Base-by-base conservation (phyloP, 1,140 invertebrate species). In the Metopolophium dirhodum region DNA sequence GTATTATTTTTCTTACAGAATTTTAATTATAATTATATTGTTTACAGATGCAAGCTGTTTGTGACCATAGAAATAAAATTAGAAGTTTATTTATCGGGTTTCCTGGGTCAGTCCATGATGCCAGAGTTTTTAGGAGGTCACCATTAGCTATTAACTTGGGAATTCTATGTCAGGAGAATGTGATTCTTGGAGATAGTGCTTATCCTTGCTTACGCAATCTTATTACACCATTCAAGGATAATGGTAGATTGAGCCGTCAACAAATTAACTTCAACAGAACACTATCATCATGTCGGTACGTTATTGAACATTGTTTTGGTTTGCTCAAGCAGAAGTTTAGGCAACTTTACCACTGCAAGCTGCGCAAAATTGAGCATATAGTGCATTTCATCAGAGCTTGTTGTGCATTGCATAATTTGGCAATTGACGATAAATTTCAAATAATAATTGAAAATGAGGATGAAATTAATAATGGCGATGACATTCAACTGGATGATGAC, bases 291-390 rank as follows among this genome's bases (percentile, higher is more conserved):
- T 82, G 68, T 83, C 41, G 91, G 83, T 47, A 85, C 6, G 41
- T 47, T 49, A 68, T 93, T 83, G 91, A 85, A 93, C 77, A 93
- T 93, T 82, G 45, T 77, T 93, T 93, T 93, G 91, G 47, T 51
- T 51, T 68, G n/a, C 49, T 93, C 47, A 93, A 93, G 51, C 68
- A 93, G 61, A 68, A 85, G 35, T 93, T 93, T 37, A 47, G 91
- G 49, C 82, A 93, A 77, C 61, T 92, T 47, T 93, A 93, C 51
- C 91, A 85, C 61, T 91, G 85, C 35, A 86, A 86, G 41, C 45
- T 47, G 35, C 45, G n/a, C 35, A 86, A 86, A 86, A 47, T 86
- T 86, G 85, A 86, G 2, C 85, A 49, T 49, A 47, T 86, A 86
- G 85, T 86, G 85, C 90, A 91, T 77, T 77, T 91, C 30, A 91